These are phyloP conservation scores for Schmidtea mediterranea DNA, from an alignment of 1,140 invertebrate species.

Conservation along the genomic window DNA sequence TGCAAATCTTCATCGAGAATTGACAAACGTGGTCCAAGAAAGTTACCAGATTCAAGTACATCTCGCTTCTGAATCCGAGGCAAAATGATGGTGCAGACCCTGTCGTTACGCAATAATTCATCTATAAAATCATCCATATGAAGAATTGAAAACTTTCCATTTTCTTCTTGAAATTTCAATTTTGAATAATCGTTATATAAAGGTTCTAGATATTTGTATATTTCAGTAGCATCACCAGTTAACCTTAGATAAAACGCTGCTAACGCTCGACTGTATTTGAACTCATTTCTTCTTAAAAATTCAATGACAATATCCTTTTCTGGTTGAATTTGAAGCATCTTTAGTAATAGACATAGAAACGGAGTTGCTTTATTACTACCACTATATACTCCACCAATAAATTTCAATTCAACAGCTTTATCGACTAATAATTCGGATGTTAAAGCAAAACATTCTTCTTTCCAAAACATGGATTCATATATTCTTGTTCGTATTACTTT, in stretches of 20 bases:
- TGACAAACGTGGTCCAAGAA: constrained; percentile 65
- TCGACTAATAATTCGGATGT: constrained; percentile 89
- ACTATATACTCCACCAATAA: constrained; percentile 70
- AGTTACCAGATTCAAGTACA: constrained; percentile 72
- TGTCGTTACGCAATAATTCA: constrained; percentile 59
- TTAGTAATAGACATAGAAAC: constrained; percentile 77
- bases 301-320: constrained; percentile 97
- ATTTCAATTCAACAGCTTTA: constrained; percentile 83
- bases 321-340: constrained; percentile 98
- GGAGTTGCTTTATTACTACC: constrained; percentile 92
- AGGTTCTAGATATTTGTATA: constrained; percentile 91
- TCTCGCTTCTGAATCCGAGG: constrained; percentile 67
- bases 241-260: constrained; percentile 85
- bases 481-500: constrained; percentile 92
- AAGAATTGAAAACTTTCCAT: constrained; percentile 51
- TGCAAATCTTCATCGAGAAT: constrained; percentile 47
- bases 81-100: constrained; percentile 73
- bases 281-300: constrained; percentile 95
- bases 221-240: constrained; percentile 69
- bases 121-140: constrained; percentile 98
- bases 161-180: constrained; percentile 50
- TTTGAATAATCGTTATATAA: constrained; percentile 90
- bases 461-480: constrained; percentile 96
- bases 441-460: constrained; percentile 96
- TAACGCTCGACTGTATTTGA: constrained; percentile 77